Percentiles rank a stretch among this genome's conserved stretches.
These are phyloP conservation scores for Xiphias gladius DNA, from an alignment of 2,113 vertebrate species.

Conservation along the genomic window DNA sequence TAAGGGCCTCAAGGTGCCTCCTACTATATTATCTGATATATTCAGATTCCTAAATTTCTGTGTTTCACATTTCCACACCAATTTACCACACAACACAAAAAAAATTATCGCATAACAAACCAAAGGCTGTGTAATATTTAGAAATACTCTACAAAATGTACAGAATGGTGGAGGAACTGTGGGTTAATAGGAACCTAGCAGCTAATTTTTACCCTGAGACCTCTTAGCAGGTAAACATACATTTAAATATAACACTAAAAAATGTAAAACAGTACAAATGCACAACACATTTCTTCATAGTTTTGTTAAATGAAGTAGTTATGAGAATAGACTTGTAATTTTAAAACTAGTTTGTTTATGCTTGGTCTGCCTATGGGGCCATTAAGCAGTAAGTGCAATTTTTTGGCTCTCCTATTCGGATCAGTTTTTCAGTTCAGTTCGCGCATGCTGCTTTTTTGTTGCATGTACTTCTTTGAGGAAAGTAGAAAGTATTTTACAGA, in stretches of 20 bases:
- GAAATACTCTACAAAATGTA: no score
- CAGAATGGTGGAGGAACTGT: not conserved
- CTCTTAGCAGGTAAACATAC: not conserved
- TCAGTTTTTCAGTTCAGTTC: not conserved
- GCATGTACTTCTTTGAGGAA: not conserved
- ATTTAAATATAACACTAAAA: not conserved
- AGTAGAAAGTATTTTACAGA: no score
- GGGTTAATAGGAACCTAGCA: no score
- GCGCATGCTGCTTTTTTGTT: not conserved
- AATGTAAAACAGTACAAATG: not conserved
- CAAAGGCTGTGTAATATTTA: not conserved
- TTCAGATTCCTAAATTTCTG: no score
- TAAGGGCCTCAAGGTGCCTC: not conserved
- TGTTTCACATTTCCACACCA: not conserved
- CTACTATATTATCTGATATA: not conserved
- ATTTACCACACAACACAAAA: no score
- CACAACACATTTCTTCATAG: not conserved
- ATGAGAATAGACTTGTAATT: no score
- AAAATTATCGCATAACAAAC: not conserved
- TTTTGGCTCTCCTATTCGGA: not conserved
- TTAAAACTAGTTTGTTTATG: not conserved
- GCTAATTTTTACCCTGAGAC: not conserved
- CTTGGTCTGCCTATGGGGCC: not conserved
- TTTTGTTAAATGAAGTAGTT: not conserved
- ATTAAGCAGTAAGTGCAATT: not conserved